These are phyloP conservation scores for Dasyurus viverrinus DNA, from an alignment of 2,113 vertebrate species.

Conservation along the genomic window DNA sequence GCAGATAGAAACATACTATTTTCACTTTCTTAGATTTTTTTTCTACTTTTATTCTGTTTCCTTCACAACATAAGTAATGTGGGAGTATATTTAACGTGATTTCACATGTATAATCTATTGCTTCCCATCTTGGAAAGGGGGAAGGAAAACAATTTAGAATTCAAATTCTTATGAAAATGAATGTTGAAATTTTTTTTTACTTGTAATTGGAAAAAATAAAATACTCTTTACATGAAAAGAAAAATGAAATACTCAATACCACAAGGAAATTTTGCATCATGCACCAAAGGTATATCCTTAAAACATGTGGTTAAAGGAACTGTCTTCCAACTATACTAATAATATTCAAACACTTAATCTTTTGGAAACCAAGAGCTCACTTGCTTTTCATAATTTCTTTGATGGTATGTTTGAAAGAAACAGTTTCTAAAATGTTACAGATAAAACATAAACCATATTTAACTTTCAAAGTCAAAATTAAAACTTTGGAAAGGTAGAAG, in stretches of 20 bases:
- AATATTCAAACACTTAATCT: not conserved
- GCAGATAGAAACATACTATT: not conserved
- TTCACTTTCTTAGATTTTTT: not conserved
- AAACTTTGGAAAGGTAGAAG: not conserved
- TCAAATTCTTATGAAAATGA: not conserved
- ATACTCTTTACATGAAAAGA: not conserved
- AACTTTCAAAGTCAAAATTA: not conserved
- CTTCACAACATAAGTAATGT: not conserved
- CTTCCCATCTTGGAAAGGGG: not conserved
- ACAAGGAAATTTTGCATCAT: not conserved
- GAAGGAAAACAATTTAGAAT: not conserved
- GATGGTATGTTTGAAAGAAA: slow-evolving; percentile 7
- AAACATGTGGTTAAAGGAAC: not conserved
- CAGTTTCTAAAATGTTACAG: not conserved
- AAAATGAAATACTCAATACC: not conserved
- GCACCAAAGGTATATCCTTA: not conserved
- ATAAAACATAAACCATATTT: not conserved
- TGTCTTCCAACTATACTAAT: not conserved
- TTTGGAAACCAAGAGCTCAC: slow-evolving; percentile 5
- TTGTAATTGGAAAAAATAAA: not conserved
- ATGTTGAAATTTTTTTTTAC: no score
- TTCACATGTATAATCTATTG: not conserved
- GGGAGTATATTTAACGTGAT: no score
- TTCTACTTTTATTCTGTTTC: not conserved
- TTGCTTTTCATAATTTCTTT: slow-evolving; percentile 32